Base-by-base conservation (phyloP, 2,888 invertebrate species). In the Empis livida region DNA sequence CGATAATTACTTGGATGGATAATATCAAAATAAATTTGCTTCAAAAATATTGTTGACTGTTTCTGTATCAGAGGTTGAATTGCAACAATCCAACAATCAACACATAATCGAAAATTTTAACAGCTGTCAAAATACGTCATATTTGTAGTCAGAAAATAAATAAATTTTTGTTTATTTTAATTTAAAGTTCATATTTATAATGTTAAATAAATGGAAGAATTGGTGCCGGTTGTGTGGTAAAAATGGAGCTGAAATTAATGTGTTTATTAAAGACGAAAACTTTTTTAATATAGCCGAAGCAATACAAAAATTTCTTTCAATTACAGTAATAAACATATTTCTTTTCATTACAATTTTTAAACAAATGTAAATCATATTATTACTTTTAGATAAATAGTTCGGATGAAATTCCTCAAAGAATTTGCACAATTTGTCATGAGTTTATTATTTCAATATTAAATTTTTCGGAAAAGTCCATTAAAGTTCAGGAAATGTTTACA, bases 221-320 rank as follows among this genome's bases (percentile, higher is more conserved):
- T 51, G 51, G 51, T 51, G 51, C 38, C 46, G 51, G 23, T 31
- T 51, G 14, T 51, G 51, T 37, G 46, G 40, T 5, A 44, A 44
- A 41, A 41, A 48, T 30, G 44, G 35, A 17, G 17, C 14, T 9
- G 43, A 46, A 42, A 40, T 41, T 43, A 42, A 49, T 41, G 13
- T 46, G 14, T 46, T 42, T 17, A 20, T 45, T 15, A 44, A 50
- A 27, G 31, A 44, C 14, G 48, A 48, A 44, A 41, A 41, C 14
- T 41, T 8, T 27, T 27, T 20, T 9, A 41, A 27, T 23, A 23
- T 41, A 16, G 27, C 41, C 3, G 41, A 41, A 14, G 10, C 41
- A 14, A 27, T 41, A 20, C 27, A 41, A 27, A 41, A 41, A 14
- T 14, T 23, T 27, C 20, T 41, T 14, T 41, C 16, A 41, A n/a